phyloP scores from a whole-genome alignment of 2,797 vertebrate species.

The Peromyscus nudipes region DNA sequence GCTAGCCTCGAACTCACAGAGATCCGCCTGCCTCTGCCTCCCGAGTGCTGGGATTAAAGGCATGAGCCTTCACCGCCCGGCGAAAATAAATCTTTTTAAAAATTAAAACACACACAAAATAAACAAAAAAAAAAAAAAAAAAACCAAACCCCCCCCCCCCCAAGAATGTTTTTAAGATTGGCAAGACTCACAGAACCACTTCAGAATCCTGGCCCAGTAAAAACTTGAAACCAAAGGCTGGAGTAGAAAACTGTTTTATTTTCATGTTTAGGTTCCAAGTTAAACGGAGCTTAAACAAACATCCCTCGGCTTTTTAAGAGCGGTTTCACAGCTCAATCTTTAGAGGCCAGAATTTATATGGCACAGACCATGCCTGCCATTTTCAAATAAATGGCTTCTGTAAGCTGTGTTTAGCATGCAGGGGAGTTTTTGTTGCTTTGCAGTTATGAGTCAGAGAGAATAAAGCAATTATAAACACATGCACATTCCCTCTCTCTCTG shows the following conservation, averaged over 20 bases:
- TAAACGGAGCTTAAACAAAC: conserved; percentile 73
- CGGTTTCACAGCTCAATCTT: conserved; percentile 63
- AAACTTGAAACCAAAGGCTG: conserved; percentile 64
- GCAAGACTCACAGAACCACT: conserved; percentile 50
- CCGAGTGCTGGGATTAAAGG: too few relatives aligned
- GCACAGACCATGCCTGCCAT: conserved; percentile 67
- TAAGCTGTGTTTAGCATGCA: conserved; percentile 83
- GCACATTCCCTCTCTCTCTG: not conserved
- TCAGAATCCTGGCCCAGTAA: conserved; percentile 58
- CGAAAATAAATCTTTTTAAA: too few relatives aligned
- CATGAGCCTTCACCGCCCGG: too few relatives aligned
- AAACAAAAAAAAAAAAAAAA: not conserved
- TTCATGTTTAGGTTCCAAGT: conserved; percentile 67
- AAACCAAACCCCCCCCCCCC: too few relatives aligned
- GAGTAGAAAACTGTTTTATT: conserved; percentile 50
- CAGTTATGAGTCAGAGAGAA: conserved; percentile 85
- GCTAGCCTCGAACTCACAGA: too few relatives aligned
- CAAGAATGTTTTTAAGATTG: conserved; percentile 50
- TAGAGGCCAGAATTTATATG: conserved; percentile 73
- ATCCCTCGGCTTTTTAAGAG: conserved; percentile 61
- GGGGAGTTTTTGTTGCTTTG: conserved; percentile 82
- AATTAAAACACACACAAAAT: not conserved
- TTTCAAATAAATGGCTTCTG: conserved; percentile 73
- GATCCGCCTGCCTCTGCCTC: too few relatives aligned
- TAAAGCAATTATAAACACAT: conserved; percentile 78